Percentiles rank a stretch among this genome's conserved stretches.
Conservation (phyloP, 2,797 vertebrate species). For the Valencia hispanica region DNA sequence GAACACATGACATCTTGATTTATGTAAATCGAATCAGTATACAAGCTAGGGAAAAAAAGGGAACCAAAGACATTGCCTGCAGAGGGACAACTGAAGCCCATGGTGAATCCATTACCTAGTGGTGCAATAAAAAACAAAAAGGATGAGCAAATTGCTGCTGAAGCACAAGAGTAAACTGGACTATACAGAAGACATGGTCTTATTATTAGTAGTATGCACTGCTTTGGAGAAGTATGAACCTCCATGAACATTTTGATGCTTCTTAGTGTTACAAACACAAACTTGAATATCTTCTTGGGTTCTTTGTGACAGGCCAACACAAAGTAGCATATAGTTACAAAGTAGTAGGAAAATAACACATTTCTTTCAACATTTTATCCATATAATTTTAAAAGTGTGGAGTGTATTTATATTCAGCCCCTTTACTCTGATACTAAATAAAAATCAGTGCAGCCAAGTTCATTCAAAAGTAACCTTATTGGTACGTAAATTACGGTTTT, state of each 20-base stretch:
- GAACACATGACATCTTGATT: slow-evolving; percentile 60
- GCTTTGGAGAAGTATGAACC: not conserved
- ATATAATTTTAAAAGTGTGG: not conserved
- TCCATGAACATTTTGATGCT: not conserved
- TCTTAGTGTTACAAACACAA: not conserved
- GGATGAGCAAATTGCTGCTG: slow-evolving; percentile 22
- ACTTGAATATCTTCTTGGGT: not conserved
- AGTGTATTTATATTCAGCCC: not conserved
- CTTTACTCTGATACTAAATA: not conserved
- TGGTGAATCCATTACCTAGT: slow-evolving; percentile 47
- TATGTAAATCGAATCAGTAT: slow-evolving; percentile 69
- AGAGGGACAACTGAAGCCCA: slow-evolving; percentile 43
- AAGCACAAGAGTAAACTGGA: slow-evolving; percentile 46
- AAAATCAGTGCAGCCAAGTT: not conserved
- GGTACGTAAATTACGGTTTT: not conserved
- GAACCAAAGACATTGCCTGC: slow-evolving; percentile 31
- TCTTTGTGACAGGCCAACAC: not conserved
- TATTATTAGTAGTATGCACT: not conserved
- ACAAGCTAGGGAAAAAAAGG: slow-evolving; percentile 26
- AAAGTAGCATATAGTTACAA: not conserved
- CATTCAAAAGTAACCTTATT: not conserved
- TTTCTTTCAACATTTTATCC: not conserved
- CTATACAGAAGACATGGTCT: not conserved
- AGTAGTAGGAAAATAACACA: not conserved
- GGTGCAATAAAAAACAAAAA: slow-evolving; percentile 21